Evolutionary conservation across 1,140 invertebrate genomes (phyloP), one percentile per base, ranked within the genome.

Genomic region (Zaprionus ornatus): DNA sequence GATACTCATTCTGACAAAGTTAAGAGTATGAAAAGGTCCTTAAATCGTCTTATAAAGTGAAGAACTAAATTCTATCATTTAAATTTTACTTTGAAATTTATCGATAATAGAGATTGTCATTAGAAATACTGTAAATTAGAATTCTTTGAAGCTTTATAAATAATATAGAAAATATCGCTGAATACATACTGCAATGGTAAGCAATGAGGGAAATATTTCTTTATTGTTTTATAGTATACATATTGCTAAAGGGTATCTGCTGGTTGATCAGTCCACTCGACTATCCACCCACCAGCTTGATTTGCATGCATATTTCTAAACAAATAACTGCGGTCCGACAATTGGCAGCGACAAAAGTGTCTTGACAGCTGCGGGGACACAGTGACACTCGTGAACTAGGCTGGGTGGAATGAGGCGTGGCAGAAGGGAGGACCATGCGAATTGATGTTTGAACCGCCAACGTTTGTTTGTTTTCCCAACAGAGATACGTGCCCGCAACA

Each of bases 231-330:
- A 13, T 37, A 37, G 35, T 37, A 45, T 7, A 3, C n/a, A 9
- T 9, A 9, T 45, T 45, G 3, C 1, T 4, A 45, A 45, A 17
- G 40, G n/a, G 40, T 17, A 60, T 52, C 6, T 13, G 4, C 2
- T 9, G 9, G 40, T 67, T 40, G 15, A 37, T 25, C n/a, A 19
- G 6, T 32, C 2, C n/a, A 12, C 23, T 32, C 9, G 3, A 10
- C 42, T 45, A 17, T 7, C 2, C 4, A 21, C 6, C 3, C 10
- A 0, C 19, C 1, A 50, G 19, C 45, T 21, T 48, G 72, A 50
- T 80, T 83, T 70, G 54, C 69, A 85, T 82, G 63, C 66, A 54
- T 57, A 55, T 77, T 73, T 63, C 45, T 63, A 60, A 54, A 67
- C 37, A 66, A 65, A 80, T 70, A 50, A 54, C 17, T 62, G 65